Base-by-base conservation (phyloP, 2,113 vertebrate species). In the Myxocyprinus asiaticus region DNA sequence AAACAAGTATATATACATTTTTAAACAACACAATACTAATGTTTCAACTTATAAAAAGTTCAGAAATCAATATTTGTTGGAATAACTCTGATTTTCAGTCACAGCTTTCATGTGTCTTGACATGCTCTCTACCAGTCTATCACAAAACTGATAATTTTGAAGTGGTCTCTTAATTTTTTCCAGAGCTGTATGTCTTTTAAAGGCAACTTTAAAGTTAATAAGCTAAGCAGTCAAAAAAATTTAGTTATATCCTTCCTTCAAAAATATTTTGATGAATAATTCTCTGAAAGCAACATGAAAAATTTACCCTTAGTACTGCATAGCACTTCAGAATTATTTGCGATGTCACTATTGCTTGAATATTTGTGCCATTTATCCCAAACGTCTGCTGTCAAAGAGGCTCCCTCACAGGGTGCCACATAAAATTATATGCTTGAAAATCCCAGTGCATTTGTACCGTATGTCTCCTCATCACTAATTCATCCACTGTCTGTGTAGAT, bases 391-490 rank as follows among this genome's bases (percentile, higher is more conserved):
- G 10, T 43, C 58, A 47, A 42, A 47, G 69, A 4, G 11, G 7
- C 44, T 63, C 8, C 33, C 50, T 59, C 44, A 43, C 53, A 47
- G 51, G 53, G 61, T 45, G 61, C 45, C 12, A n/a, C 51, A 73
- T 79, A 67, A 73, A 66, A 67, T 72, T 9, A 59, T 51, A 48
- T 55, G 66, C 69, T 59, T 67, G 64, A 59, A 77, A 74, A 67
- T 81, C 77, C 73, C 50, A 50, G n/a, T 45, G 50, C 67, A 67
- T 85, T 72, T 62, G 67, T 76, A 64, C 10, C 22, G 14, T 66
- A 83, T 76, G 76, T 77, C 67, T 63, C n/a, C 45, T 79, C 67
- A 83, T 81, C 50, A 76, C 14, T 83, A 72, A 85, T 81, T 79
- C 50, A 79, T 79, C 14, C 4, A 10, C 55, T 71, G 33, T 43